Percentiles rank a stretch among this genome's conserved stretches.
These are phyloP conservation scores for Acanthornis magna DNA, from an alignment of 2,797 vertebrate genomes.

Conservation along the genomic window DNA sequence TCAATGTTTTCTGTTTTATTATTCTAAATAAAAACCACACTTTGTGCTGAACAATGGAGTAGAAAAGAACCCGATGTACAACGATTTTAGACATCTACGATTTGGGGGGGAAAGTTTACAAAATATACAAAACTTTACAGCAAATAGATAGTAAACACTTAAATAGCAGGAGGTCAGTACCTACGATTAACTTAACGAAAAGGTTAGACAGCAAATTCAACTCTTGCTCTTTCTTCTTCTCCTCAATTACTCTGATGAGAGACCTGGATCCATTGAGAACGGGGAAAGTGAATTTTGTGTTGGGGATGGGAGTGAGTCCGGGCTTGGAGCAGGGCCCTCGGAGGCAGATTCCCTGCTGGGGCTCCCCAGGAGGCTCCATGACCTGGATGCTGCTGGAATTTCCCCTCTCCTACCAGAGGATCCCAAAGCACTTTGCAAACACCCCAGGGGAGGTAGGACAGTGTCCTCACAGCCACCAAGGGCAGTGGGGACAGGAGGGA, in stretches of 20 bases:
- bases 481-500: neutral
- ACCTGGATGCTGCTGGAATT: neutral
- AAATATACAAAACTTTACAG: constrained; percentile 88
- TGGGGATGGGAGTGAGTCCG: neutral
- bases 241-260: neutral
- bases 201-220: constrained; percentile 67
- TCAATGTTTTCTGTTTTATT: constrained; percentile 71
- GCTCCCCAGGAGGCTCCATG: neutral
- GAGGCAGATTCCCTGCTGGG: neutral
- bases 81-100: constrained; percentile 77
- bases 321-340: neutral
- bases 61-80: constrained; percentile 83
- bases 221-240: neutral
- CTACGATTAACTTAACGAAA: constrained; percentile 78
- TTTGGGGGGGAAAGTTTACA: constrained; percentile 72
- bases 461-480: neutral
- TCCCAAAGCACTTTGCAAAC: constrained; percentile 20
- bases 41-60: constrained; percentile 82
- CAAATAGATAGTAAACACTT: constrained; percentile 83
- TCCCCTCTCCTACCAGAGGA: neutral
- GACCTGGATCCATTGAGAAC: constrained; percentile 22
- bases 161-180: constrained; percentile 80
- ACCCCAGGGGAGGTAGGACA: constrained; percentile 29
- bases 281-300: neutral
- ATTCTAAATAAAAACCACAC: constrained; percentile 87